Evolutionary conservation across 2,888 invertebrate genomes (phyloP), one percentile per base, ranked within the genome.

Genomic region (Folsomia manolachei): DNA sequence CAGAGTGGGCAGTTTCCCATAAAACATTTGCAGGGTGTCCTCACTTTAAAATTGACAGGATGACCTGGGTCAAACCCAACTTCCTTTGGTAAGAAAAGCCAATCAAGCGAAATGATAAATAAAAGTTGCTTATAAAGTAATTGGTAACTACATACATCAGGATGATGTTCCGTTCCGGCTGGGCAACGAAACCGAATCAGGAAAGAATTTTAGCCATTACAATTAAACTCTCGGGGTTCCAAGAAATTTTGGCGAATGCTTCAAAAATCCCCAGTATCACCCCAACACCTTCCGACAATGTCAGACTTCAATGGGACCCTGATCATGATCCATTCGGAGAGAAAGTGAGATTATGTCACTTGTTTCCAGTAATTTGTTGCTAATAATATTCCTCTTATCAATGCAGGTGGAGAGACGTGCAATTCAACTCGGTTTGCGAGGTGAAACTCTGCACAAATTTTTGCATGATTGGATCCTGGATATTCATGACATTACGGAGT

Each of bases 261-360:
- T 19, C 1, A 21, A 26, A 21, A 4, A 27, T 23, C 18, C 56
- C 14, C 25, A 60, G 9, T 39, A 26, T 2, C 62, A 26, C 39
- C 2, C 18, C 19, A 26, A 64, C 21, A 19, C 23, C 14, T 9
- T 26, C 1, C 0, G 72, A 72, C 23, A 74, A 75, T 61, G 78
- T 77, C 11, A 64, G 78, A 52, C 63, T 78, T 21, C 76, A 78
- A 63, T 78, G 78, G 78, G 78, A 77, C 63, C 78, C 78, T 4
- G 78, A 78, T 65, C 75, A 77, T 53, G 74, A 75, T 53, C 71
- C 73, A 1, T 60, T 63, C n/a, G 77, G 76, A 11, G 65, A 71
- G 1, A 78, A 78, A 39, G 18, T n/a, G n/a, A n/a, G n/a, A n/a
- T n/a, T n/a, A n/a, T n/a, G n/a, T n/a, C n/a, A n/a, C n/a, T n/a